phyloP scores from a whole-genome alignment of 92 coral and sea anemone genomes.

The Heliopora coerulea region DNA sequence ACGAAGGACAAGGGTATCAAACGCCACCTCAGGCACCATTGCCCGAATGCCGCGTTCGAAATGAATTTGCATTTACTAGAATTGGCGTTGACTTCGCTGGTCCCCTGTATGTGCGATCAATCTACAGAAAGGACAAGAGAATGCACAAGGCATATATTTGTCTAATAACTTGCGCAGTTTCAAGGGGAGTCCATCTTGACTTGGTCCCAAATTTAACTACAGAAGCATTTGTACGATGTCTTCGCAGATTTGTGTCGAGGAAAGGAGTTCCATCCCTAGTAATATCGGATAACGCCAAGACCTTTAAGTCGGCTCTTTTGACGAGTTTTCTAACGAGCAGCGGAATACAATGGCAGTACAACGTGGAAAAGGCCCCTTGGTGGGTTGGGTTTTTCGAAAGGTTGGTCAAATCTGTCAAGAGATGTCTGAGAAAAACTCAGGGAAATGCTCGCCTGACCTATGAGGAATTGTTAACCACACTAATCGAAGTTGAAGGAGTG shows the following conservation, averaged over 20 bases:
- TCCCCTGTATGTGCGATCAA: conserved; percentile 49
- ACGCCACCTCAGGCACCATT: conserved; percentile 31
- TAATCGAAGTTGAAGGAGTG: conserved; percentile 14
- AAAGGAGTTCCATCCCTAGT: conserved; percentile 30
- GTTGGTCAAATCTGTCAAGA: conserved; percentile 37
- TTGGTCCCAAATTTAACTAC: conserved; percentile 25
- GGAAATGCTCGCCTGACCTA: conserved; percentile 18
- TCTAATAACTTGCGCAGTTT: conserved; percentile 16
- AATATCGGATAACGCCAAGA: conserved; percentile 37
- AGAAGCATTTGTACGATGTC: conserved; percentile 23
- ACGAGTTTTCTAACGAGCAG: conserved; percentile 8
- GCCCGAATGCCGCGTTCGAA: conserved; percentile 38
- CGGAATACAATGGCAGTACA: conserved; percentile 35
- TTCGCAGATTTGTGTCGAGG: conserved; percentile 22
- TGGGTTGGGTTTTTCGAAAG: conserved; percentile 47
- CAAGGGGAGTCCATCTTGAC: conserved; percentile 38
- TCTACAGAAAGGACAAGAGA: conserved; percentile 36
- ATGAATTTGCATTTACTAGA: conserved; percentile 37
- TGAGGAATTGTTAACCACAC: conserved; percentile 9
- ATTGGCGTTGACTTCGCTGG: conserved; percentile 50
- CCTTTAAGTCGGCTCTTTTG: conserved; percentile 35
- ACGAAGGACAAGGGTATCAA: conserved; percentile 41
- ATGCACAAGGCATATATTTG: conserved; percentile 7
- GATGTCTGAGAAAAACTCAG: conserved; percentile 42
- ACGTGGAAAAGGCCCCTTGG: conserved; percentile 47